These are phyloP conservation scores for Circaetus cinerascens DNA, from an alignment of 2,113 vertebrate species.

Conservation along the genomic window DNA sequence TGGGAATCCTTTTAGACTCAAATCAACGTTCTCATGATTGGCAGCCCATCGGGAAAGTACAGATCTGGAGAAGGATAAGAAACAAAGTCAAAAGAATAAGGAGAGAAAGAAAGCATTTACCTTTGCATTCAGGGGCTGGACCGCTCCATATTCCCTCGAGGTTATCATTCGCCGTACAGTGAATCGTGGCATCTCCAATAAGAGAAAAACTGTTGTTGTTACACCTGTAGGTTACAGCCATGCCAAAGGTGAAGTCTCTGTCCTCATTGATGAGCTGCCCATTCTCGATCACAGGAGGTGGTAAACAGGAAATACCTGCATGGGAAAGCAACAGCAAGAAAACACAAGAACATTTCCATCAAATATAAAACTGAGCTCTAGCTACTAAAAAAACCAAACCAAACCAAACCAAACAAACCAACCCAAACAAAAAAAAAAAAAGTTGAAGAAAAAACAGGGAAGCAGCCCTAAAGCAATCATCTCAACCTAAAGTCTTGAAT, in stretches of 20 bases:
- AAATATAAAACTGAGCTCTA: neutral
- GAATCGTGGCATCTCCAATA: constrained; percentile 17
- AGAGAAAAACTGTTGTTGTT: neutral
- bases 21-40: neutral
- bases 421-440: neutral
- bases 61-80: neutral
- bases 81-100: neutral
- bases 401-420: neutral
- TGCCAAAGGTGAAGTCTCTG: neutral
- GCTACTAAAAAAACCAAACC: neutral
- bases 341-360: neutral
- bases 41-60: neutral
- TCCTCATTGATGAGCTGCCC: neutral
- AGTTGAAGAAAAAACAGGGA: neutral
- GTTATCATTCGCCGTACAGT: neutral
- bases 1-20: neutral
- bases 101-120: neutral
- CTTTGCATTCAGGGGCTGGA: constrained; percentile 48
- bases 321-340: neutral
- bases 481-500: neutral
- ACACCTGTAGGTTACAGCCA: constrained; percentile 39
- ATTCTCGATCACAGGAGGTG: constrained; percentile 11
- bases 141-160: neutral
- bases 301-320: neutral
- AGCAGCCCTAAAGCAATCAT: neutral